These are phyloP conservation scores for Carassius auratus DNA, from an alignment of 2,113 vertebrate species.

Conservation along the genomic window DNA sequence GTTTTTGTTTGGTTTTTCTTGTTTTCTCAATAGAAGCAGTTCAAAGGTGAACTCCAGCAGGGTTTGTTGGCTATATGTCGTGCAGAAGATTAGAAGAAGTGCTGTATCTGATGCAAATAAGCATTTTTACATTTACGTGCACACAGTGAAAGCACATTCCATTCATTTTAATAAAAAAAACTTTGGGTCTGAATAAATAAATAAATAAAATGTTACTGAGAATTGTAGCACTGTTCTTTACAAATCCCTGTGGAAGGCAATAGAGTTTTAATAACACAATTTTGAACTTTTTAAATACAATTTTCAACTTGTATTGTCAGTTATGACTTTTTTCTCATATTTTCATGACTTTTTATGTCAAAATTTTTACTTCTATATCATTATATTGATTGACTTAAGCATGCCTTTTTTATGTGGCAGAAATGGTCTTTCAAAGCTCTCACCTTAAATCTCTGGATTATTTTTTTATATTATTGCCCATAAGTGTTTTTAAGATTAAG, in stretches of 20 bases:
- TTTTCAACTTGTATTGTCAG: no score
- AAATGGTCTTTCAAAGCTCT: not conserved
- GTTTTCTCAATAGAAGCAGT: constrained; percentile 65
- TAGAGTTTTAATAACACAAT: no score
- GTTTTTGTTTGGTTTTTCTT: not conserved
- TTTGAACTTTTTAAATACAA: no score
- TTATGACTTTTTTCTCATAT: no score
- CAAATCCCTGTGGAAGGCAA: not conserved
- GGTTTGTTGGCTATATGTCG: constrained; percentile 72
- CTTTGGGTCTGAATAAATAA: not conserved
- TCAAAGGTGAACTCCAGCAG: constrained; percentile 67
- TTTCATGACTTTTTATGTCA: not conserved
- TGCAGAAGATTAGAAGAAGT: constrained; percentile 69
- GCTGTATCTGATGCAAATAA: not conserved
- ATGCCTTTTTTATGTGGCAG: not conserved
- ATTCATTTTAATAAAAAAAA: not conserved
- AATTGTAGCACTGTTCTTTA: not conserved
- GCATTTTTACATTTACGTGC: not conserved
- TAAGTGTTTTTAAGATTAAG: no score
- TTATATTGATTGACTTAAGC: not conserved
- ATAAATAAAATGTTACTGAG: not conserved
- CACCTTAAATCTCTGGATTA: no score
- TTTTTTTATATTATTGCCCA: no score
- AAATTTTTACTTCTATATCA: not conserved
- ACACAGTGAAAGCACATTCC: not conserved